phyloP scores from a whole-genome alignment of 2,797 vertebrate genomes.

The Scleropages formosus region DNA sequence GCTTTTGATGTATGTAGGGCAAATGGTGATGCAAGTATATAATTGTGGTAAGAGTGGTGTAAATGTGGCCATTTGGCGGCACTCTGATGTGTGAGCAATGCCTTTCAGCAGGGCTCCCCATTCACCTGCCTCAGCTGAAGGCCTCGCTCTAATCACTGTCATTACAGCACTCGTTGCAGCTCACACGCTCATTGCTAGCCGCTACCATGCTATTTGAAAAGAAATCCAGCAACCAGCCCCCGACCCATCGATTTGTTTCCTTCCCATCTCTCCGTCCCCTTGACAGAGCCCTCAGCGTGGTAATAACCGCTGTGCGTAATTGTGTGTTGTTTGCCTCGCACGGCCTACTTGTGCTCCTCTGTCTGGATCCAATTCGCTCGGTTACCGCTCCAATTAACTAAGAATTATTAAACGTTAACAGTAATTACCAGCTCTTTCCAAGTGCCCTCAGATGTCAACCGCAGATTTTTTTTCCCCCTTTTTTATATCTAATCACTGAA shows the following conservation, averaged over 20 bases:
- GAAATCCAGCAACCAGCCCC: slow-evolving; percentile 35
- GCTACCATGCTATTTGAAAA: slow-evolving; percentile 47
- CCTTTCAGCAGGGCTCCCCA: slow-evolving; percentile 36
- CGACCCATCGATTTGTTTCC: slow-evolving; percentile 40
- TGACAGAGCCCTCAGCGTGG: not conserved
- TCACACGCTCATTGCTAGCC: slow-evolving; percentile 34
- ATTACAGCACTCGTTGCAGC: slow-evolving; percentile 44
- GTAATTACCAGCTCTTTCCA: slow-evolving; percentile 87
- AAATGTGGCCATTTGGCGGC: not conserved
- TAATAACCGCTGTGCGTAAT: slow-evolving; percentile 30
- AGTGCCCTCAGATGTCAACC: slow-evolving; percentile 89
- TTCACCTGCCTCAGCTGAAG: slow-evolving; percentile 25
- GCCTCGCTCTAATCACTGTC: slow-evolving; percentile 50
- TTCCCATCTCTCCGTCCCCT: slow-evolving; percentile 27
- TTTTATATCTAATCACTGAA: slow-evolving; percentile 79
- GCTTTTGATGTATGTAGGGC: not conserved
- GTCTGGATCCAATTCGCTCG: slow-evolving; percentile 79
- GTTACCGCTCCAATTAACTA: slow-evolving; percentile 90
- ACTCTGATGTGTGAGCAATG: not conserved
- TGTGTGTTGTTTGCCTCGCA: slow-evolving; percentile 38
- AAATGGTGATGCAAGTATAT: slow-evolving; percentile 1
- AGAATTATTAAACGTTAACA: slow-evolving; percentile 94
- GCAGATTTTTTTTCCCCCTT: slow-evolving; percentile 62
- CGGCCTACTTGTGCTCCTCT: slow-evolving; percentile 53
- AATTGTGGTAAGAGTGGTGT: not conserved